A percentile compares a stretch with the other conserved stretches of the same genome.
phyloP scores from a whole-genome alignment of 2,797 vertebrate species.

The Leontopithecus rosalia region DNA sequence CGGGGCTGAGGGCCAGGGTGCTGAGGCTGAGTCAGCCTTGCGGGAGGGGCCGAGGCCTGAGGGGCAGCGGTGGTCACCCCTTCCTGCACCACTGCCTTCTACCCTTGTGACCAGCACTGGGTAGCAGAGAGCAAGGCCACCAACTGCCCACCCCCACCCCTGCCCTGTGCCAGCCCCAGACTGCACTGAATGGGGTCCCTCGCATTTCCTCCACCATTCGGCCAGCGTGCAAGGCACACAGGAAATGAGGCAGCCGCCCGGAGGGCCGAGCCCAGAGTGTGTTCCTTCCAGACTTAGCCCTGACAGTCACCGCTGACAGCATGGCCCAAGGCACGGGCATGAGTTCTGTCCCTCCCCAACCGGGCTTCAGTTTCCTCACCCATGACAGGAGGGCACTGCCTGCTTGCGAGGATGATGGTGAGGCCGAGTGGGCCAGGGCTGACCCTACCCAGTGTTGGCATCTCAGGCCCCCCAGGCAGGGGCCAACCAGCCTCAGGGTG shows the following conservation, averaged over 20 bases:
- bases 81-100: neutral
- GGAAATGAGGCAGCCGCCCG: neutral
- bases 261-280: neutral
- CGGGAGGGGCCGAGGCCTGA: neutral
- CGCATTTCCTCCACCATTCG: constrained; percentile 28
- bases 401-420: neutral
- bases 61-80: neutral
- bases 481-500: neutral
- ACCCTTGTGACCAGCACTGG: too few relatives aligned
- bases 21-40: neutral
- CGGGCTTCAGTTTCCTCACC: neutral
- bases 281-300: neutral
- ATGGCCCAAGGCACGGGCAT: accelerated
- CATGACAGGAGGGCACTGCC: neutral
- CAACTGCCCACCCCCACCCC: neutral
- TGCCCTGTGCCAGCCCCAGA: neutral
- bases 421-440: accelerated
- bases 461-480: neutral
- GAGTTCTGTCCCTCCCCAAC: too few relatives aligned
- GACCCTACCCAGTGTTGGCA: accelerated
- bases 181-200: neutral
- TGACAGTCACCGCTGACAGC: neutral
- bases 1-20: neutral
- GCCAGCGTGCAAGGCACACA: neutral
- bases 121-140: neutral